Conservation (phyloP, 2,797 vertebrate species). For the Centroberyx gerrardi region DNA sequence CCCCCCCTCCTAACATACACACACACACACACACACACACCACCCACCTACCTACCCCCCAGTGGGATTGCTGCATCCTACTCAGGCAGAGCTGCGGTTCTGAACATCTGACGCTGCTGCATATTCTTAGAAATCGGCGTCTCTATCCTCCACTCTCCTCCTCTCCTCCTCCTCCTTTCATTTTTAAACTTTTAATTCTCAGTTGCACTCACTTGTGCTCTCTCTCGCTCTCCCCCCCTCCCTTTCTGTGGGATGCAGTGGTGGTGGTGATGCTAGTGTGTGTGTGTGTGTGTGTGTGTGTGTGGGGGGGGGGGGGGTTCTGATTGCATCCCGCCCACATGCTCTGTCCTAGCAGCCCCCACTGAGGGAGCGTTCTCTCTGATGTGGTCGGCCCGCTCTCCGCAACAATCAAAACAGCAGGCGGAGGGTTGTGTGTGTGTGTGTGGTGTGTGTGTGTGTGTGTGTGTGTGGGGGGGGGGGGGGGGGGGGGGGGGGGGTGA, state of each 20-base stretch:
- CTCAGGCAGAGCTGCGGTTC: constrained; percentile 17
- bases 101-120: constrained; percentile 33
- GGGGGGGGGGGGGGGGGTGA: not conserved
- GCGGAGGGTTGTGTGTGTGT: constrained; percentile 61
- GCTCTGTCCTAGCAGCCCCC: constrained; percentile 65
- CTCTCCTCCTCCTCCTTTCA: constrained; percentile 23
- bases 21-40: constrained; percentile 1
- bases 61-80: constrained; percentile 27
- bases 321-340: constrained; percentile 80
- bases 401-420: constrained; percentile 62
- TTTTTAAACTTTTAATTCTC: constrained; percentile 26
- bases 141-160: constrained; percentile 26
- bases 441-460: constrained; percentile 51
- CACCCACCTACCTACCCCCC: constrained; percentile 41
- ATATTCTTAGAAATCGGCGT: constrained; percentile 36
- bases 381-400: constrained; percentile 61
- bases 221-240: constrained; percentile 8
- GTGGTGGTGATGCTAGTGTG: constrained; percentile 34
- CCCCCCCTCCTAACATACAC: not conserved
- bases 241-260: constrained; percentile 40
- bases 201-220: not conserved
- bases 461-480: constrained; percentile 21
- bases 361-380: constrained; percentile 53
- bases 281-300: no score
- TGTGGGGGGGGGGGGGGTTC: constrained; percentile 33